A percentile compares a stretch with the other conserved stretches of the same genome.
Conservation (phyloP, 2,888 invertebrate species). For the Phyllotreta striolata region DNA sequence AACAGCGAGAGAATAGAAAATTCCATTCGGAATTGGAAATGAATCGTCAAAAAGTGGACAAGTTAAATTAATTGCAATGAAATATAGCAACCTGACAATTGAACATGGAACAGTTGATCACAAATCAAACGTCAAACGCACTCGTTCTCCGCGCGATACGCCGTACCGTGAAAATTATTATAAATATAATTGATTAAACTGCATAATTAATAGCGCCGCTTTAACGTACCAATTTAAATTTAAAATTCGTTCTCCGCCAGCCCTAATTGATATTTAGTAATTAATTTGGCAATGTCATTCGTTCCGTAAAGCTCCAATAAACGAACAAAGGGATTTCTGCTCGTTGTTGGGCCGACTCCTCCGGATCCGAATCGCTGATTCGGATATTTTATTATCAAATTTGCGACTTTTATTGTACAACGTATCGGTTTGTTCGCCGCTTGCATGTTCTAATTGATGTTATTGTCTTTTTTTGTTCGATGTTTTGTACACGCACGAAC, state of each 20-base stretch:
- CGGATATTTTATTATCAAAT: constrained; percentile 56
- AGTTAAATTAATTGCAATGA: constrained; percentile 34
- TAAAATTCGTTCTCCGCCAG: constrained; percentile 54
- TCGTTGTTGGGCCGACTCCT: constrained; percentile 39
- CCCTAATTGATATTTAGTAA: constrained; percentile 58
- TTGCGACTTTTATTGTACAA: constrained; percentile 48
- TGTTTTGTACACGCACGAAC: constrained; percentile 14
- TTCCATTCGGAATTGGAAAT: constrained; percentile 12
- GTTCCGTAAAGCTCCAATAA: constrained; percentile 49
- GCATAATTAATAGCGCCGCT: constrained; percentile 55
- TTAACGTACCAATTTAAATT: constrained; percentile 56
- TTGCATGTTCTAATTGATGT: constrained; percentile 27
- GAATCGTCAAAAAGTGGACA: constrained; percentile 26
- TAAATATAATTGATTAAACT: constrained; percentile 58
- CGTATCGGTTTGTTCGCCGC: constrained; percentile 25
- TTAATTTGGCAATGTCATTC: constrained; percentile 58
- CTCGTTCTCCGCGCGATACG: constrained; percentile 49
- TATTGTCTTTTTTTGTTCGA: constrained; percentile 31
- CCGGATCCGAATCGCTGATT: constrained; percentile 49
- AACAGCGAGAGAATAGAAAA: neutral
- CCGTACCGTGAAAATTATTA: constrained; percentile 48
- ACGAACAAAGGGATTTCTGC: constrained; percentile 53
- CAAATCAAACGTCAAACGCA: constrained; percentile 54
- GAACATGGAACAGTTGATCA: constrained; percentile 35
- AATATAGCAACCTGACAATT: constrained; percentile 36